Evolutionary conservation across 2,113 vertebrate species (phyloP).

Genomic region (Chascanopsetta lugubris): DNA sequence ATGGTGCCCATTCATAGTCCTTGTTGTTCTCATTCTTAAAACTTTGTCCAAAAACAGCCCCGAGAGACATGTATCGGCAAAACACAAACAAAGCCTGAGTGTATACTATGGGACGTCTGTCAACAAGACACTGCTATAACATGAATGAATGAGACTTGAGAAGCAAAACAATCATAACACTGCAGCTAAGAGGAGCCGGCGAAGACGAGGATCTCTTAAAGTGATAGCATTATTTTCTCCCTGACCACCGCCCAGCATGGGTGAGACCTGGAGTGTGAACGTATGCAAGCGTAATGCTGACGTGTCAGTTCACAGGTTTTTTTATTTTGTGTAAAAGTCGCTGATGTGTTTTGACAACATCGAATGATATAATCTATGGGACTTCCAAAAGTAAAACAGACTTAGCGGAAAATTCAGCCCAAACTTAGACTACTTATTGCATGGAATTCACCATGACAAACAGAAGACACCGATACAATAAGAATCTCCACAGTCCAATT

Average conservation of each 20-base stretch:
- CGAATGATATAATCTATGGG: slow-evolving; percentile 11
- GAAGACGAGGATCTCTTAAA: slow-evolving; percentile 66
- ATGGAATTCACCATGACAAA: slow-evolving; percentile 44
- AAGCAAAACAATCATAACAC: slow-evolving; percentile 30
- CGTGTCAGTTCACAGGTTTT: neutral
- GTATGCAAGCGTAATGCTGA: slow-evolving; percentile 1
- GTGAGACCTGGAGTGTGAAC: slow-evolving; percentile 7
- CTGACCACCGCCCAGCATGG: slow-evolving; percentile 43
- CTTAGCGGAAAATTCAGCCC: slow-evolving; percentile 10
- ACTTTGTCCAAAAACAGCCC: slow-evolving; percentile 27
- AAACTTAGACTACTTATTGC: slow-evolving; percentile 33
- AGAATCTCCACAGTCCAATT: slow-evolving; percentile 32
- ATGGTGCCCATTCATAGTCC: slow-evolving; percentile 35
- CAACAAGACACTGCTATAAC: neutral
- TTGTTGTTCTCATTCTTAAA: slow-evolving; percentile 25
- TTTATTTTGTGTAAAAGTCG: slow-evolving; percentile 18
- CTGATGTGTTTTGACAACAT: slow-evolving; percentile 9
- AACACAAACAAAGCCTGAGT: slow-evolving; percentile 30
- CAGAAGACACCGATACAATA: slow-evolving; percentile 43
- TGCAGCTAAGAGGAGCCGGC: slow-evolving; percentile 46
- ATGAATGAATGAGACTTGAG: neutral
- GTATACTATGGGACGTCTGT: neutral
- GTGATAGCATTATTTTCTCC: slow-evolving; percentile 49
- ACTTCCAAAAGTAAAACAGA: slow-evolving; percentile 27
- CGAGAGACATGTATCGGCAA: slow-evolving; percentile 4